Base-by-base conservation (phyloP, 2,113 vertebrate genomes). In the Numenius arquata region DNA sequence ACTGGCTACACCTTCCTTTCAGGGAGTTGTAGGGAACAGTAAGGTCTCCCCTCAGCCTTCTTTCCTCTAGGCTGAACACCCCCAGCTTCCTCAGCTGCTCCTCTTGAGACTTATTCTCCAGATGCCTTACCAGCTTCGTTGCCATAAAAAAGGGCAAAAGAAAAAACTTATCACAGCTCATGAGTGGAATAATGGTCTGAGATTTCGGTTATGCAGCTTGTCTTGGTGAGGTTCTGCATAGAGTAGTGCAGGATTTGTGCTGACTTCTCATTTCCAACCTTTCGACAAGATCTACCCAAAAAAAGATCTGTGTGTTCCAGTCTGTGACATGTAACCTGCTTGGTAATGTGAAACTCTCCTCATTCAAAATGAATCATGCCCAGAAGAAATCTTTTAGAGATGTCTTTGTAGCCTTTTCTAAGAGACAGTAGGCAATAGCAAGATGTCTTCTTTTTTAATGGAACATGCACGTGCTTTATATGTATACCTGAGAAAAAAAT, bases 381-480 rank as follows among this genome's bases (percentile, higher is more conserved):
- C 34, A 58, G 59, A 50, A 66, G n/a, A 83, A 21, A 9, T 27
- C 2, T 30, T 83, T 66, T 26, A 41, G 20, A 72, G 3, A 5
- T 72, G 6, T 17, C 21, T 68, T 83, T 53, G 10, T 40, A 53
- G 13, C 2, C 6, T 45, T 77, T 70, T 70, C 15, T 50, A 27
- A 73, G 40, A 73, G 21, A 15, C 6, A 43, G 12, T 11, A 68
- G 8, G 15, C 17, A 65, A 47, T 7, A 74, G 5, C 6, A 68
- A 43, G 6, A 3, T 56, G 3, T 16, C 25, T 8, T 45, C 18
- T 14, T 38, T 47, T 58, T n/a, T 21, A 41, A 15, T n/a, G 12
- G 38, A 65, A 89, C 5, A 13, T 32, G 1, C 5, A n/a, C 2
- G 0, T 0, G 38, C 9, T 53, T 36, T 18, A 7, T 16, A 15